Conservation (phyloP, 2,113 vertebrate genomes). For the Dromaius novaehollandiae region DNA sequence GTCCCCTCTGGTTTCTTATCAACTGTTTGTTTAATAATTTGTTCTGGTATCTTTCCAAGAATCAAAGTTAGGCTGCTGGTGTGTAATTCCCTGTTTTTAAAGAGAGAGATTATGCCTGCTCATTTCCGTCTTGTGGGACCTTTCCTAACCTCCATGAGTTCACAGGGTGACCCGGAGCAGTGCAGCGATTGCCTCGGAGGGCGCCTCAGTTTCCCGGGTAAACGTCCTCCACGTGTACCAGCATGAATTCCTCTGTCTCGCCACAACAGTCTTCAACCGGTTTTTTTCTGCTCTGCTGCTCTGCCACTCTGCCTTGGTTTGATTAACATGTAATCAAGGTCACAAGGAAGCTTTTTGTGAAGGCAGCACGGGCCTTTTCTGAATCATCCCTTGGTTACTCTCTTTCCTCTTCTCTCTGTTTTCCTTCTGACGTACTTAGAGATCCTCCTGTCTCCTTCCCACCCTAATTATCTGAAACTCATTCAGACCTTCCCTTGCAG, state of each 20-base stretch:
- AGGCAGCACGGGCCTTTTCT: not conserved
- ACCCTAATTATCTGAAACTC: not conserved
- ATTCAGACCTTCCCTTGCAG: not conserved
- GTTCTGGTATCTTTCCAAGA: not conserved
- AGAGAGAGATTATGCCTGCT: not conserved
- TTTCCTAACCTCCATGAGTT: not conserved
- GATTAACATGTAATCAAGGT: not conserved
- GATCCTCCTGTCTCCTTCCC: not conserved
- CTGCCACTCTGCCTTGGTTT: not conserved
- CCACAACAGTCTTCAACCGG: not conserved
- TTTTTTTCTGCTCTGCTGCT: not conserved
- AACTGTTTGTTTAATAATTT: not conserved
- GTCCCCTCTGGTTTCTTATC: not conserved
- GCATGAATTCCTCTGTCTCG: not conserved
- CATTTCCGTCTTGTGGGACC: accelerated
- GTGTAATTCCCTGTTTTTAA: not conserved
- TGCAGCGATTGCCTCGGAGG: not conserved
- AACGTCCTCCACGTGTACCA: accelerated
- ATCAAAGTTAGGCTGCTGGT: not conserved
- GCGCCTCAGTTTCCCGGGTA: not conserved
- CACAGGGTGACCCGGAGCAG: not conserved
- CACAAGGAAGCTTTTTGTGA: not conserved
- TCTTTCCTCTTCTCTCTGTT: conserved; percentile 29
- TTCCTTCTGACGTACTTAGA: not conserved
- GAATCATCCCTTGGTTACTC: not conserved